Evolutionary conservation across 2,113 vertebrate species (phyloP).

Genomic region (Misgurnus anguillicaudatus): DNA sequence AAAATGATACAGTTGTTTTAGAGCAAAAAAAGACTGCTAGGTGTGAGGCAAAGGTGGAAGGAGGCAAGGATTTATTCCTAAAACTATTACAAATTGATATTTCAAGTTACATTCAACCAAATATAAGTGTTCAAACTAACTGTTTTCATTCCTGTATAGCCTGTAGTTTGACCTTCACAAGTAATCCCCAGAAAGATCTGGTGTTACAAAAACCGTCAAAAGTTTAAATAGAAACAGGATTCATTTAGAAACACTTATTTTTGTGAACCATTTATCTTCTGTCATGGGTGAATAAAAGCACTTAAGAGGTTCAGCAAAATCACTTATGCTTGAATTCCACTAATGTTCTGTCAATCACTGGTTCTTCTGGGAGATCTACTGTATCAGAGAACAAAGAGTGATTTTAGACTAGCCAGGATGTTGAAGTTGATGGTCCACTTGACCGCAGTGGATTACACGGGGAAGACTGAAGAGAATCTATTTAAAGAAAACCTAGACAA

Average conservation of each 20-base stretch:
- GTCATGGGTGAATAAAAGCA: too few species aligned
- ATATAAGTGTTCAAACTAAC: background rate
- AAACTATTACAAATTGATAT: background rate
- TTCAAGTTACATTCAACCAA: background rate
- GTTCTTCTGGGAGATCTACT: background rate
- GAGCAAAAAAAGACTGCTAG: slow-evolving; percentile 6
- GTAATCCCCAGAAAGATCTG: background rate
- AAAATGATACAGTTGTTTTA: background rate
- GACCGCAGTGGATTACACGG: background rate
- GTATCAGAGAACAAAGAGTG: background rate
- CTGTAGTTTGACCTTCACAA: background rate
- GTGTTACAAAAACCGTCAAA: background rate
- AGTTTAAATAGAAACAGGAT: background rate
- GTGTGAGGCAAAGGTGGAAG: background rate
- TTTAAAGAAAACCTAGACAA: background rate
- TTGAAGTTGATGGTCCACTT: slow-evolving; percentile 15
- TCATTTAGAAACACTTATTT: background rate
- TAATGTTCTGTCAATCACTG: background rate
- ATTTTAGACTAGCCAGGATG: background rate
- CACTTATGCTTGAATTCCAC: background rate
- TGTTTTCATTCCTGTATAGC: too few species aligned
- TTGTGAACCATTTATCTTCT: background rate
- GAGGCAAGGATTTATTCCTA: background rate
- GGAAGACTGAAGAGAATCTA: background rate
- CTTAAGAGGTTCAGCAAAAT: background rate